Evolutionary conservation across 2,797 vertebrate species (phyloP).

Genomic region (Aeoliscus strigatus): DNA sequence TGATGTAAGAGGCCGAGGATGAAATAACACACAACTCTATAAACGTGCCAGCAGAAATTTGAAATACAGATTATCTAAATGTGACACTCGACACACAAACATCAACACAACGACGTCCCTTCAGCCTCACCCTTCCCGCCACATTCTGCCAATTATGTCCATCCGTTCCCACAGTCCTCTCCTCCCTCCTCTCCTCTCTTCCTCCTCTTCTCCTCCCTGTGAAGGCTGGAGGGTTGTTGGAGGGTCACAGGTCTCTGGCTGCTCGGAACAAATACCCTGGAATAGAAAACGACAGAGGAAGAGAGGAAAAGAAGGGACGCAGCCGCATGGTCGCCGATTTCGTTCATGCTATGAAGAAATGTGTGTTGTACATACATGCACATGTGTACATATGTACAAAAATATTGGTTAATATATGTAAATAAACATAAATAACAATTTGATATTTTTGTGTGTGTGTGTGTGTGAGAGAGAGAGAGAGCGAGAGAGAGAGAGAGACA

Average conservation of each 20-base stretch:
- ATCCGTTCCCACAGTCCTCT: constrained; percentile 54
- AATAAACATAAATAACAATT: too few relatives aligned
- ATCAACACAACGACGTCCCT: constrained; percentile 6
- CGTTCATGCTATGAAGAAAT: constrained; percentile 21
- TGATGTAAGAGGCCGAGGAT: constrained; percentile 47
- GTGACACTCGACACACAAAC: not conserved
- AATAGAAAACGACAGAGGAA: constrained; percentile 53
- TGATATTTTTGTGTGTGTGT: too few relatives aligned
- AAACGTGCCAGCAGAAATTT: constrained; percentile 36
- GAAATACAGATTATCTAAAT: too few relatives aligned
- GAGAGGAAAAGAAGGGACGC: constrained; percentile 53
- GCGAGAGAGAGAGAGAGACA: too few relatives aligned
- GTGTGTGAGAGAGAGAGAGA: constrained; percentile 18
- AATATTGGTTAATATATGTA: too few relatives aligned
- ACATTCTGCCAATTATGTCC: constrained; percentile 9
- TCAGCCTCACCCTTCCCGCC: not conserved
- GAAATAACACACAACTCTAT: constrained; percentile 31
- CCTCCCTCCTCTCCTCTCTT: constrained; percentile 11
- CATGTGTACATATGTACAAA: too few relatives aligned
- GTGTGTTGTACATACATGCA: too few relatives aligned
- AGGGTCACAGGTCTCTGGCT: constrained; percentile 22
- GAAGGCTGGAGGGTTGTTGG: constrained; percentile 10
- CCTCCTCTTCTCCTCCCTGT: constrained; percentile 9
- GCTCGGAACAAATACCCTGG: constrained; percentile 50
- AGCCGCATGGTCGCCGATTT: constrained; percentile 27